These are phyloP conservation scores for Sycophaga agraensis DNA, from an alignment of 1,140 invertebrate species.

Conservation along the genomic window DNA sequence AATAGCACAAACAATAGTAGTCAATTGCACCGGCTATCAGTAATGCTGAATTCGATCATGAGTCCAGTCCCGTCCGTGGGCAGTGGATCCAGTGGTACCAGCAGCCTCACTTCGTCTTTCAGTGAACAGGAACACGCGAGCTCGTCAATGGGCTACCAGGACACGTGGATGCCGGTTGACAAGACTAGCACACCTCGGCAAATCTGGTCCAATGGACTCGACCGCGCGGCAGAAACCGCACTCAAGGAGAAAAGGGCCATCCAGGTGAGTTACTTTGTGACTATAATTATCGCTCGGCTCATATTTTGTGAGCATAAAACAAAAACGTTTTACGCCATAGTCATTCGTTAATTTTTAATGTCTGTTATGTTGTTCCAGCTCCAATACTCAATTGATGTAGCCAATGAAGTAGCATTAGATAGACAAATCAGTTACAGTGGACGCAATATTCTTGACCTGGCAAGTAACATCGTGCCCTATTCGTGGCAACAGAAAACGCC, in stretches of 20 bases:
- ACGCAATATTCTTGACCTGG: not conserved
- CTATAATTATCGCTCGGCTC: no score
- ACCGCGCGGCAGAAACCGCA: no score
- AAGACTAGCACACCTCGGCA: not conserved
- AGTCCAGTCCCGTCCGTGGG: not conserved
- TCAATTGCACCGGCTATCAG: no score
- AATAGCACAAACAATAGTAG: no score
- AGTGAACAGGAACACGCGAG: not conserved
- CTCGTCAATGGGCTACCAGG: not conserved
- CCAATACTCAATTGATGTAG: not conserved
- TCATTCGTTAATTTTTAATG: no score
- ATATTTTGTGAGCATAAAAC: no score
- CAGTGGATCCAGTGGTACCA: not conserved
- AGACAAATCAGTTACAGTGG: not conserved
- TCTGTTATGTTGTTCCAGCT: not conserved
- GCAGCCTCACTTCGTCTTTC: not conserved
- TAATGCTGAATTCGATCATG: not conserved
- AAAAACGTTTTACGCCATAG: no score
- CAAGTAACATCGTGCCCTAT: not conserved
- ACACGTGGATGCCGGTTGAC: not conserved
- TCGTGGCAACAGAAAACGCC: not conserved
- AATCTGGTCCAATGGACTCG: not conserved
- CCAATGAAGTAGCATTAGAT: not conserved
- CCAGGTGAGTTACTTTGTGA: no score
- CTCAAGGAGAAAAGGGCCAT: no score